Evolutionary conservation across 2,888 invertebrate species (phyloP).

Genomic region (Hemithea aestivaria): DNA sequence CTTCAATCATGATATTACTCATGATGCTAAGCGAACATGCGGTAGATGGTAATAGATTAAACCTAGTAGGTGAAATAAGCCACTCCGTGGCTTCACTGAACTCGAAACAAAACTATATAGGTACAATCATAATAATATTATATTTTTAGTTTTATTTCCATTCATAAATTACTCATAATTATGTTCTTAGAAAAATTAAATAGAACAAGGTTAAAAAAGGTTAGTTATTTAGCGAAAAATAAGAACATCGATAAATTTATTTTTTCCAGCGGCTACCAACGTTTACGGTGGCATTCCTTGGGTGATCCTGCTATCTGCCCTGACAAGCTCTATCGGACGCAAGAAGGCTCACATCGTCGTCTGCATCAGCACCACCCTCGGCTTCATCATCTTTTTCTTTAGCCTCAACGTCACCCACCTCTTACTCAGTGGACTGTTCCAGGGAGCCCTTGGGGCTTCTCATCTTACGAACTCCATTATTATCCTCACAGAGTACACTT

Average conservation of each 20-base stretch:
- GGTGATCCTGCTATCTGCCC: conserved; percentile 17
- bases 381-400: conserved; percentile 20
- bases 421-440: conserved; percentile 29
- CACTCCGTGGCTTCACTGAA: no score
- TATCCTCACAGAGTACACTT: conserved; percentile 34
- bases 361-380: conserved; percentile 11
- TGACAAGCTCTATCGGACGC: conserved; percentile 21
- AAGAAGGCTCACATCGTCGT: conserved; percentile 18
- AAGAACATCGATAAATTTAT: not conserved
- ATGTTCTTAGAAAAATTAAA: no score
- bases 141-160: no score
- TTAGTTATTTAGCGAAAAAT: no score
- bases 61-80: no score
- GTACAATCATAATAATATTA: no score
- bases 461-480: conserved; percentile 18
- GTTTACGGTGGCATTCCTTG: conserved; percentile 23
- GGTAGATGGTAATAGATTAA: no score
- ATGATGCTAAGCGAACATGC: no score
- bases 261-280: conserved; percentile 24
- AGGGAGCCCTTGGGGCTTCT: conserved; percentile 20
- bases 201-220: no score
- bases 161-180: no score
- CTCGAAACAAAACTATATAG: no score
- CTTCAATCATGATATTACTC: no score
- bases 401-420: conserved; percentile 27